These are phyloP conservation scores for Vollenhovia emeryi DNA, from an alignment of 1,140 invertebrate species.

Conservation along the genomic window DNA sequence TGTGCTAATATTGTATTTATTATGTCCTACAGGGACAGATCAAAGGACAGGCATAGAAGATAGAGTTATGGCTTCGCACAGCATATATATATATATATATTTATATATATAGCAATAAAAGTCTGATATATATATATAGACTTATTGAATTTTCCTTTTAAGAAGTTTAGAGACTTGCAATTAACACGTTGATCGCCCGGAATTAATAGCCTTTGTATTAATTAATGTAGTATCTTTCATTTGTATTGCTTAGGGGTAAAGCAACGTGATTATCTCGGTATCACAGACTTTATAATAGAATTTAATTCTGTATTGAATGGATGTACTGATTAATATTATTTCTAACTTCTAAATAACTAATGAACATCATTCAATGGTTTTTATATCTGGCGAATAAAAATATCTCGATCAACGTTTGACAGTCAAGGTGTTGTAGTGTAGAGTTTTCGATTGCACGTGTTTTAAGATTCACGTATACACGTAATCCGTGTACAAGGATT, in stretches of 20 bases:
- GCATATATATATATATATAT: conserved; percentile 60
- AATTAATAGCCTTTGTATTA: not conserved
- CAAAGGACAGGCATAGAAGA: conserved; percentile 83
- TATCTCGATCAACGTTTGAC: not conserved
- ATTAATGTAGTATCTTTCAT: conserved; percentile 7
- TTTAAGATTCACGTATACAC: too few species aligned
- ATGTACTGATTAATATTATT: not conserved
- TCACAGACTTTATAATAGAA: not conserved
- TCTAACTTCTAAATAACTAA: not conserved
- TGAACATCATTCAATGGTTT: not conserved
- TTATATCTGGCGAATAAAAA: not conserved
- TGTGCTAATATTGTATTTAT: conserved; percentile 65
- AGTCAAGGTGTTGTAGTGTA: conserved; percentile 17
- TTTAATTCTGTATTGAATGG: not conserved
- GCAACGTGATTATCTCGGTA: not conserved
- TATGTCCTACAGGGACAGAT: conserved; percentile 82
- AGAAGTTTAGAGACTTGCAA: not conserved
- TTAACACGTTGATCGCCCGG: conserved; percentile 7
- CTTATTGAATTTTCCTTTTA: conserved; percentile 16
- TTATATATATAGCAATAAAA: conserved; percentile 54
- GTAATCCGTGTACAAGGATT: too few species aligned
- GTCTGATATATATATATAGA: conserved; percentile 38
- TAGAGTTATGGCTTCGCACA: conserved; percentile 76
- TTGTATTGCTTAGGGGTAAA: not conserved
- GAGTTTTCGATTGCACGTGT: too few species aligned